Evolutionary conservation across 2,797 vertebrate genomes (phyloP).

Genomic region (Picus viridis): DNA sequence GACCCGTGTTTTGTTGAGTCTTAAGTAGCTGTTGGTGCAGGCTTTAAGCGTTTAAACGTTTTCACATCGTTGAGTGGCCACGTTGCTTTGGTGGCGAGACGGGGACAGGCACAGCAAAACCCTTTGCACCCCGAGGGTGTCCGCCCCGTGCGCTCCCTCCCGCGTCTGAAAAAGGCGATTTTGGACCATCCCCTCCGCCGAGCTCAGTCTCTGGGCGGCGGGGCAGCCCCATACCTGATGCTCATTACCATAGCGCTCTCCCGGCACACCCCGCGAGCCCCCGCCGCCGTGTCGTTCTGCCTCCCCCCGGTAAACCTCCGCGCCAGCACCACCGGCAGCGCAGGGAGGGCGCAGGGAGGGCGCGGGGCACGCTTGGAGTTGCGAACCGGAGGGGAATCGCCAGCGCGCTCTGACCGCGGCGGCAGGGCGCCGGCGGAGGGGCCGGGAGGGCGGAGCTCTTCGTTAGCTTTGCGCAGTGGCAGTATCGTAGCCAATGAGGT

Average conservation of each 20-base stretch:
- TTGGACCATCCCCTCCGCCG: neutral
- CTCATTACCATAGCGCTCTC: slow-evolving; percentile 41
- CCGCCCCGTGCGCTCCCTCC: too few species aligned
- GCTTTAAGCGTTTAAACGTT: neutral
- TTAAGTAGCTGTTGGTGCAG: fast-evolving
- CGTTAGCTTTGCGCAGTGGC: neutral
- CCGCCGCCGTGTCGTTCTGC: neutral
- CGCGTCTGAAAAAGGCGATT: fast-evolving
- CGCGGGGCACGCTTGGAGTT: neutral
- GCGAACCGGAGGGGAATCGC: neutral
- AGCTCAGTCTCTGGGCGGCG: too few species aligned
- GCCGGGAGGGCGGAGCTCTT: fast-evolving
- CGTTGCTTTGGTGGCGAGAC: neutral
- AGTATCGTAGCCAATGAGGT: slow-evolving; percentile 85
- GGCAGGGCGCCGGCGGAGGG: fast-evolving
- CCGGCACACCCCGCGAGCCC: neutral
- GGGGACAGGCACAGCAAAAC: neutral
- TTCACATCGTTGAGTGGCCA: fast-evolving
- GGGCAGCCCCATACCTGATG: neutral
- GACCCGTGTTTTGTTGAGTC: neutral
- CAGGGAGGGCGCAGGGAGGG: fast-evolving
- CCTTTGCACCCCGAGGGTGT: neutral
- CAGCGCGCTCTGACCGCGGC: fast-evolving
- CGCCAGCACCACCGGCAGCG: fast-evolving
- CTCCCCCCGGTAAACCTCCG: neutral